Evolutionary conservation across 2,888 invertebrate species (phyloP).

Genomic region (Parelbella ahira): DNA sequence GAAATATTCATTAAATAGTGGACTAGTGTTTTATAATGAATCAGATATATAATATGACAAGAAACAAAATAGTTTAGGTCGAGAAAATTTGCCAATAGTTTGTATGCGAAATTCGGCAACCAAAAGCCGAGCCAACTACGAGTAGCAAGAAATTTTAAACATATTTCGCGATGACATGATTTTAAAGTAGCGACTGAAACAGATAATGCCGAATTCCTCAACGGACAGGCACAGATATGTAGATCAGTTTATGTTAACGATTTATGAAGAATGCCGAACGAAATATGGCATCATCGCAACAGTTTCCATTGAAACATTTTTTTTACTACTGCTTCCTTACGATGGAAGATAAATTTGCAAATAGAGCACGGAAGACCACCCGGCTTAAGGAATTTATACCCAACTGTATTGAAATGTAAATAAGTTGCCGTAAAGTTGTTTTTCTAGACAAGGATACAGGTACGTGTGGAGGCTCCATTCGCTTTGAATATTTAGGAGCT

Average conservation of each 20-base stretch:
- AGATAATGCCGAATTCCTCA: constrained; percentile 33
- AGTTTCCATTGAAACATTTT: constrained; percentile 70
- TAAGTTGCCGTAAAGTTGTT: constrained; percentile 47
- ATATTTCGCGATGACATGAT: constrained; percentile 28
- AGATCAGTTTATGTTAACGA: constrained; percentile 65
- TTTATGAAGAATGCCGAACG: constrained; percentile 69
- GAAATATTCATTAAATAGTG: constrained; percentile 10
- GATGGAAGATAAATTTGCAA: constrained; percentile 70
- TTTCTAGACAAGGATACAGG: constrained; percentile 31
- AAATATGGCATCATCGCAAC: constrained; percentile 66
- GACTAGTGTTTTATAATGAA: constrained; percentile 2
- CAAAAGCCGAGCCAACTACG: constrained; percentile 12
- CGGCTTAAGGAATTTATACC: constrained; percentile 50
- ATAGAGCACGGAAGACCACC: constrained; percentile 48
- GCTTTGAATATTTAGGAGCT: constrained; percentile 23
- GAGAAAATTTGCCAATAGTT: constrained; percentile 17
- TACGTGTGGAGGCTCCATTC: constrained; percentile 21
- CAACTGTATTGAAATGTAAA: constrained; percentile 58
- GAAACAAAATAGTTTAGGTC: constrained; percentile 10
- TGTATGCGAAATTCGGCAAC: constrained; percentile 15
- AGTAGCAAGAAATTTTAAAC: constrained; percentile 21
- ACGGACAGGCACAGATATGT: constrained; percentile 50
- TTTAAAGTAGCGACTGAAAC: constrained; percentile 31
- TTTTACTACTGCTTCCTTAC: constrained; percentile 58
- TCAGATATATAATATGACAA: constrained; percentile 4